Conservation (phyloP, 2,888 invertebrate species). For the Caenorhabditis parvicauda region DNA sequence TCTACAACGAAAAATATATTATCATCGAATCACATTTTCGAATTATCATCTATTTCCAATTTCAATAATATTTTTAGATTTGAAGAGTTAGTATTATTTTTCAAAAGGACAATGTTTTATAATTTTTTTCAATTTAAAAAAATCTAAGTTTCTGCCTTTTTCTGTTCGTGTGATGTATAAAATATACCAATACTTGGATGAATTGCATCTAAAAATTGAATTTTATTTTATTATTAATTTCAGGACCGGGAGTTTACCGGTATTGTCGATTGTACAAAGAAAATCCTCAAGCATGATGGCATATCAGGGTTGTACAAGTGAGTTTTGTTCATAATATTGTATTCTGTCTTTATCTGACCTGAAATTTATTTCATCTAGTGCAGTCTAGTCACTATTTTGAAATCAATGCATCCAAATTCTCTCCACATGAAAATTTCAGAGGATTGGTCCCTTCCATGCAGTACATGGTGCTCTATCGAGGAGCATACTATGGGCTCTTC, state of each 20-base stretch:
- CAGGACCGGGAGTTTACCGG: conserved; percentile 79
- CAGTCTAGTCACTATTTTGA: not conserved
- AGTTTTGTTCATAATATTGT: not conserved
- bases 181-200: conserved; percentile 1
- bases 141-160: no score
- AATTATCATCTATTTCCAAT: no score
- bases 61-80: no score
- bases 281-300: conserved; percentile 79
- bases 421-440: no score
- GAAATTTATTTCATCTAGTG: conserved; percentile 2
- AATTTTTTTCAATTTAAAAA: no score
- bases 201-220: not conserved
- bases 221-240: conserved; percentile 11
- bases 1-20: no score
- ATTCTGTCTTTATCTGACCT: not conserved
- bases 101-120: no score
- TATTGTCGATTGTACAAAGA: conserved; percentile 80
- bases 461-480: conserved; percentile 84
- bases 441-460: conserved; percentile 92
- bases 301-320: conserved; percentile 78
- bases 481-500: conserved; percentile 66
- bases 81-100: no score
- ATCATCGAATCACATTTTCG: no score
- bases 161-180: no score
- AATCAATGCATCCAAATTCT: not conserved